Evolutionary conservation across 2,797 vertebrate species (phyloP).

Genomic region (Ciconia nigra): DNA sequence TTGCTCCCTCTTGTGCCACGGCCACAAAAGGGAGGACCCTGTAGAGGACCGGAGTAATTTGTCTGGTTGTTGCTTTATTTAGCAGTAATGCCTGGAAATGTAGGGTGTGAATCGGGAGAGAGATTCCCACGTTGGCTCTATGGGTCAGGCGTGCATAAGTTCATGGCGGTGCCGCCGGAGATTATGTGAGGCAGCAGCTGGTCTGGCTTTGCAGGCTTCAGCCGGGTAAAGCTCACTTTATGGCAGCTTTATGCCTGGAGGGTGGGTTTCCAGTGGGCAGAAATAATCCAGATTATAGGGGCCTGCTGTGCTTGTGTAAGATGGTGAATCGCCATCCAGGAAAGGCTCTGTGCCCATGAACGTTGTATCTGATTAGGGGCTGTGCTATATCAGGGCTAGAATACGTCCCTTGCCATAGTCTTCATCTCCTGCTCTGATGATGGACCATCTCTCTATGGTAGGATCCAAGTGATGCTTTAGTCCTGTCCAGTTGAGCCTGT

Average conservation of each 20-base stretch:
- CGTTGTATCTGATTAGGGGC: not conserved
- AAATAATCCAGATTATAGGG: conserved; percentile 46
- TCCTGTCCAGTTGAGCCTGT: not conserved
- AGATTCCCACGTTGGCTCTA: rapidly evolving
- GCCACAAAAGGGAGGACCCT: not conserved
- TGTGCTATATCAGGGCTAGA: not conserved
- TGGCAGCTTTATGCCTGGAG: not conserved
- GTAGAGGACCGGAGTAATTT: not conserved
- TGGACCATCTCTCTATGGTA: not conserved
- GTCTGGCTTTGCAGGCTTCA: not conserved
- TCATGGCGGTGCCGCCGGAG: not conserved
- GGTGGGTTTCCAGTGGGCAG: not conserved
- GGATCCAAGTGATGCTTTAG: not conserved
- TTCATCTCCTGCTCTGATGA: rapidly evolving
- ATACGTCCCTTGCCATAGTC: rapidly evolving
- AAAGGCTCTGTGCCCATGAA: not conserved
- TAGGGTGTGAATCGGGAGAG: not conserved
- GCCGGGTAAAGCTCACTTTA: not conserved
- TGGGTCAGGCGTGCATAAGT: rapidly evolving
- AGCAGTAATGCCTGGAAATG: not conserved
- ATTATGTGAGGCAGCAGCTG: not conserved
- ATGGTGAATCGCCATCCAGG: not conserved
- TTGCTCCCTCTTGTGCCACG: not conserved
- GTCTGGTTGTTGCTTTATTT: not conserved
- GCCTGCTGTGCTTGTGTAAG: not conserved